Evolutionary conservation across 2,888 invertebrate species (phyloP), one percentile per base, ranked within the genome.

Genomic region (Drepana falcataria): DNA sequence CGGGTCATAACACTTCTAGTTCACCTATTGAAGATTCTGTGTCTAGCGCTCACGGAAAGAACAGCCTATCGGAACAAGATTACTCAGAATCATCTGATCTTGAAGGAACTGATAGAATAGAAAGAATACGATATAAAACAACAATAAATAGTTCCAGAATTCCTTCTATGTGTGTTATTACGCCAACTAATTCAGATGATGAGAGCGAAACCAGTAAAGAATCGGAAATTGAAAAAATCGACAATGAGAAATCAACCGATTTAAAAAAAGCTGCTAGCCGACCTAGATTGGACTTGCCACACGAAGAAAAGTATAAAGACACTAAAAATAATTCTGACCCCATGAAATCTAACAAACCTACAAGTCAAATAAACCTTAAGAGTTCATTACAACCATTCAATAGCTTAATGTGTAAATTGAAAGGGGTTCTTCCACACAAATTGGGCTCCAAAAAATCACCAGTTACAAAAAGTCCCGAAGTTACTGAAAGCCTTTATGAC

Each of bases 81-180:
- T 95, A 95, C 79, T 96, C 96, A 1, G 97, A 97, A 84, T 95
- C 96, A 48, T 96, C 96, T 0, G 96, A 97, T 78, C 91, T 96
- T 65, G 96, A 96, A 87, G 96, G 96, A n/a, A 94, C 96, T 35
- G 97, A 97, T 75, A 92, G 97, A 72, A 95, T 96, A 69, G 97
- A 97, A 83, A 92, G 97, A 65, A 95, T 97, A 61, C 91, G 96
- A 59, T 94, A 95, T 48, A 97, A 97, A 86, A 97, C 97, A 0
- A 95, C 95, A 1, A 96, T 97, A 48, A 96, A 95, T 73, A 95
- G 96, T 53, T 96, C 96, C 66, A 93, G 97, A 66, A 97, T 97
- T 74, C 97, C 97, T 1, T 97, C 97, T 3, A 96, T 97, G 95
- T 97, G 97, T 82, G 96, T 96, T 2, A 96, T 97, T 52, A 97